Base-by-base conservation (phyloP, 1,140 invertebrate species). In the Diuraphis noxia region DNA sequence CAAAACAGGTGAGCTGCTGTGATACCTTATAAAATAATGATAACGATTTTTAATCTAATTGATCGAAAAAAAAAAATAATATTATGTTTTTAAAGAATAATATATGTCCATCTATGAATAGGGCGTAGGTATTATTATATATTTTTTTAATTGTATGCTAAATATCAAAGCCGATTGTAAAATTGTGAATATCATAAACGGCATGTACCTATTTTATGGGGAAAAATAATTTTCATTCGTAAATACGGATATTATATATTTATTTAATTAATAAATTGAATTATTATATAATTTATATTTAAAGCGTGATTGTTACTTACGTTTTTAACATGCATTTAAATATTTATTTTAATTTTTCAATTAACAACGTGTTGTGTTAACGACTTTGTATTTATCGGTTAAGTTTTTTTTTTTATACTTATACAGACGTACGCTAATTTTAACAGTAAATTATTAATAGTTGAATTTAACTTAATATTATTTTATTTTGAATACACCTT, bases 21-120 rank as follows among this genome's bases (percentile, higher is more conserved):
- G 72, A 95, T 95, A 43, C 7, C 79, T 92, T 94, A n/a, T n/a
- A n/a, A n/a, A n/a, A n/a, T n/a, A 94, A 92, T 8, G 21, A 36
- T 79, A 36, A 79, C 21, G 17, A 79, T 79, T 36, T 36, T 17
- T 5, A 63, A 63, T 63, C 3, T n/a, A 17, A n/a, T 72, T 5
- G 30, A 72, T 72, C 34, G 13, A 72, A 52, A n/a, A 30, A 72
- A 30, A n/a, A n/a, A 72, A n/a, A n/a, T 7, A 72, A 1, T n/a
- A 72, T 13, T 72, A 34, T 34, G 30, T 63, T 30, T 56, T 56
- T 72, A n/a, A 13, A 72, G 13, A 3, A 13, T 49, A 13, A n/a
- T n/a, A n/a, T 34, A 72, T 5, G 30, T 30, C 13, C 25, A 4
- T 13, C 8, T 56, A 23, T 56, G 52, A n/a, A n/a, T 30, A 56